phyloP scores from a whole-genome alignment of 2,888 invertebrate genomes.

The Mesochorus sp. region DNA sequence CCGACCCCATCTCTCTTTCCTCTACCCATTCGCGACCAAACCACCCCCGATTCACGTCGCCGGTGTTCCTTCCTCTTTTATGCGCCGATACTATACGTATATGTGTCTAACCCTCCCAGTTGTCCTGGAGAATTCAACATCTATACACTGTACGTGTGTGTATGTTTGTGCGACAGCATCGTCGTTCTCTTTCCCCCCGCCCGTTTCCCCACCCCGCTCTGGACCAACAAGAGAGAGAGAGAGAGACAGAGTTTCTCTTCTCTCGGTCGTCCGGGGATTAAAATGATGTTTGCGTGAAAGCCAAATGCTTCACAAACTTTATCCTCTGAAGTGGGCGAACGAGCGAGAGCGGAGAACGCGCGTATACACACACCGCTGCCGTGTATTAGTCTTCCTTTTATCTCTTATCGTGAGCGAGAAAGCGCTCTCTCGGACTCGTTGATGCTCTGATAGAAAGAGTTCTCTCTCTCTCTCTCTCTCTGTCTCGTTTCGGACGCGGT shows the following conservation, averaged over 20 bases:
- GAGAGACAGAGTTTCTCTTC: slow-evolving; percentile 59
- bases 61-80: slow-evolving; percentile 22
- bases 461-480: background rate
- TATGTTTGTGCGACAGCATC: slow-evolving; percentile 16
- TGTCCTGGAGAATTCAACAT: slow-evolving; percentile 56
- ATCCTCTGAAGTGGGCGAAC: slow-evolving; percentile 78
- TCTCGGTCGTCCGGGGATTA: slow-evolving; percentile 77
- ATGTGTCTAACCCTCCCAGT: slow-evolving; percentile 40
- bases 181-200: slow-evolving; percentile 46
- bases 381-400: slow-evolving; percentile 80
- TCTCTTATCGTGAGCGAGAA: slow-evolving; percentile 69
- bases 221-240: slow-evolving; percentile 48
- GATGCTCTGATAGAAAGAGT: slow-evolving; percentile 32
- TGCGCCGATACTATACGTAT: background rate
- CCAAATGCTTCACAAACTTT: slow-evolving; percentile 82
- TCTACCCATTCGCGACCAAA: slow-evolving; percentile 20
- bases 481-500: slow-evolving; percentile 21
- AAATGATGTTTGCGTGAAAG: slow-evolving; percentile 82
- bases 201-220: slow-evolving; percentile 4
- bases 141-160: slow-evolving; percentile 29
- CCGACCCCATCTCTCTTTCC: slow-evolving; percentile 30
- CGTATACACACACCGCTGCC: slow-evolving; percentile 1
- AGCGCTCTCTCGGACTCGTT: slow-evolving; percentile 28
- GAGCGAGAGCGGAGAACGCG: slow-evolving; percentile 34
- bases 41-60: slow-evolving; percentile 22